Evolutionary conservation across 2,113 vertebrate genomes (phyloP).

Genomic region (Labrus mixtus): DNA sequence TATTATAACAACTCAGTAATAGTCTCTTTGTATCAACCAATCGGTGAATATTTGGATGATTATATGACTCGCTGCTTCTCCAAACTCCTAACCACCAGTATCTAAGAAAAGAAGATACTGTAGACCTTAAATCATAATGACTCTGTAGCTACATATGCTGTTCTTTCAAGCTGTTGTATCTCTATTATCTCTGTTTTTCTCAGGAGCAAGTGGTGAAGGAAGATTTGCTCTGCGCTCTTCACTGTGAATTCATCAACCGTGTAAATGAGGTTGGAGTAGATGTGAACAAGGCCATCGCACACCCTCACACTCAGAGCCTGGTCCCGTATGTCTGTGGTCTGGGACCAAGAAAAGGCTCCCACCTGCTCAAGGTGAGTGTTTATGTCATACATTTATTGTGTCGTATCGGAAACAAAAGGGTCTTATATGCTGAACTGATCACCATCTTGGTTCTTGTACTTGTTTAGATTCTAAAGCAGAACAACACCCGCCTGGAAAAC

Average conservation of each 20-base stretch:
- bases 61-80: not conserved
- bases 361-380: conserved; percentile 91
- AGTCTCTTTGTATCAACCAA: too few species aligned
- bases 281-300: conserved; percentile 95
- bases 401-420: not conserved
- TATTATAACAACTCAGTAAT: too few species aligned
- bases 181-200: not conserved
- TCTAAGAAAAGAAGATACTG: not conserved
- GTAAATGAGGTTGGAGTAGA: conserved; percentile 99
- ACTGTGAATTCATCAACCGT: conserved; percentile 98
- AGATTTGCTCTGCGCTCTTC: conserved; percentile 92
- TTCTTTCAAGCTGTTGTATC: not conserved
- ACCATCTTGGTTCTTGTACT: not conserved
- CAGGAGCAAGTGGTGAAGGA: conserved; percentile 98
- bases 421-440: not conserved
- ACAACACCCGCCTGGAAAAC: conserved; percentile 97
- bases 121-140: not conserved
- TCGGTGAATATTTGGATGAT: not conserved
- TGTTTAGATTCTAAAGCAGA: conserved; percentile 95
- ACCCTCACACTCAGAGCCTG: conserved; percentile 96
- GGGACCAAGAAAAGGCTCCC: conserved; percentile 95
- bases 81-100: not conserved
- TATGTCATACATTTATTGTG: not conserved
- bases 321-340: conserved; percentile 97
- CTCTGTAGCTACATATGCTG: not conserved